Percentiles rank a stretch among this genome's conserved stretches.
Conservation (phyloP, 2,888 invertebrate species). For the Eristalis arbustorum region DNA sequence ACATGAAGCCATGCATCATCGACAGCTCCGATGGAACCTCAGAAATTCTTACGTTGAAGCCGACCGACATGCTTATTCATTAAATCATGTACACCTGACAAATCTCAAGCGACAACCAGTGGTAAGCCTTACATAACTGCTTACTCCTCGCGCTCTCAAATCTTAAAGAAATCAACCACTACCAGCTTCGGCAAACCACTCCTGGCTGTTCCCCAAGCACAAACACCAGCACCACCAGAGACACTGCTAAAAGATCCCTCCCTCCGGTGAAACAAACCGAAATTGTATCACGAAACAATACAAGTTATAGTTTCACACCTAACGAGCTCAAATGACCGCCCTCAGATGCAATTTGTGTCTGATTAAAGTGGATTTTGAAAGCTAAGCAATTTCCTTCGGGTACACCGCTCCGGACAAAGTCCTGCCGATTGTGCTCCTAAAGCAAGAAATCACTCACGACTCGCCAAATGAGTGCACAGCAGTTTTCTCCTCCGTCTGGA, state of each 20-base stretch:
- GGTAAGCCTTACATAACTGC: neutral
- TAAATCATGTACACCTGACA: neutral
- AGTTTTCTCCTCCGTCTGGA: neutral
- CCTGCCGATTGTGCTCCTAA: constrained; percentile 59
- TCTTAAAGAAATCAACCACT: neutral
- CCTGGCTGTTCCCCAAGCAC: neutral
- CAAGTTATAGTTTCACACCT: constrained; percentile 39
- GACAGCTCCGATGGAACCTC: too few species aligned
- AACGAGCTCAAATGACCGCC: constrained; percentile 40
- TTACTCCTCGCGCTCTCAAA: neutral
- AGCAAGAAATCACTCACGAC: constrained; percentile 64
- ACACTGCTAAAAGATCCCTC: neutral
- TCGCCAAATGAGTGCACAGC: constrained; percentile 36
- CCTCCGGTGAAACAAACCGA: neutral
- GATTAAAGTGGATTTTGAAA: constrained; percentile 54
- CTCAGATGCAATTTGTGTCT: constrained; percentile 54
- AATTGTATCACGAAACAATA: neutral
- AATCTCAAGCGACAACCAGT: neutral
- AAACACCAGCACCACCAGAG: neutral
- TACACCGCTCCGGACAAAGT: constrained; percentile 8
- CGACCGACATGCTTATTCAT: neutral
- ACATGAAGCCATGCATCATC: too few species aligned
- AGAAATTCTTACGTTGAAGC: neutral
- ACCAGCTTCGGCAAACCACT: neutral
- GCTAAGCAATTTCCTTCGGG: constrained; percentile 48